Base-by-base conservation (phyloP, 2,797 vertebrate genomes). In the Sebastes baramenuke region DNA sequence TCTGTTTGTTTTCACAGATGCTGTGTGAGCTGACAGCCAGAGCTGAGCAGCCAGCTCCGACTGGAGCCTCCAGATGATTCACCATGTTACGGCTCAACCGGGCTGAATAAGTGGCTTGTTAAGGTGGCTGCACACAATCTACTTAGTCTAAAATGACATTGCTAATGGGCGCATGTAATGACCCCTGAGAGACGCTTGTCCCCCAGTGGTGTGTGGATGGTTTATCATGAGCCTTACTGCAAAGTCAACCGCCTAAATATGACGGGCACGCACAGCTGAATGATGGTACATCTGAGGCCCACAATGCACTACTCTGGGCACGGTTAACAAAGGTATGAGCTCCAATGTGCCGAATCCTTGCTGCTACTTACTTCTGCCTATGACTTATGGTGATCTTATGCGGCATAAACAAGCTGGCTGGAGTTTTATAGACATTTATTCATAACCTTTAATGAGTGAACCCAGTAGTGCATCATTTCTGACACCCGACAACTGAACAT, bases 1-100 rank as follows among this genome's bases (percentile, higher is more conserved):
- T 77, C 64, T 67, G 87, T 89, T 83, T 89, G 81, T 89, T 87
- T 88, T 86, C 81, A 78, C 83, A 87, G 82, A 92, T 86, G 82
- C 80, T 72, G 62, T 71, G 75, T 72, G 81, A 85, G 83, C 89
- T 77, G 86, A 87, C 76, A 86, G 83, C 54, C 61, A 64, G 55
- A 79, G 86, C 58, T 69, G 77, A 79, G 72, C 72, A 80, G 80
- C 79, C 60, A 72, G 77, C 77, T 87, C 73, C 62, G 25, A 30
- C 75, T 75, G 72, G 65, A 85, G 84, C 76, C 78, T 79, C 77
- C 60, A 68, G 80, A 90, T 88, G 81, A 92, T 84, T 91, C 85
- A 73, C 65, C 13, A 42, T 64, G 87, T 82, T 85, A 77, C 49
- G 32, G 67, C 77, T 85, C 76, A 87, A 76, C 72, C 10, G 75